Evolutionary conservation across 1,140 invertebrate species (phyloP).

Genomic region (Micrasema minimum): DNA sequence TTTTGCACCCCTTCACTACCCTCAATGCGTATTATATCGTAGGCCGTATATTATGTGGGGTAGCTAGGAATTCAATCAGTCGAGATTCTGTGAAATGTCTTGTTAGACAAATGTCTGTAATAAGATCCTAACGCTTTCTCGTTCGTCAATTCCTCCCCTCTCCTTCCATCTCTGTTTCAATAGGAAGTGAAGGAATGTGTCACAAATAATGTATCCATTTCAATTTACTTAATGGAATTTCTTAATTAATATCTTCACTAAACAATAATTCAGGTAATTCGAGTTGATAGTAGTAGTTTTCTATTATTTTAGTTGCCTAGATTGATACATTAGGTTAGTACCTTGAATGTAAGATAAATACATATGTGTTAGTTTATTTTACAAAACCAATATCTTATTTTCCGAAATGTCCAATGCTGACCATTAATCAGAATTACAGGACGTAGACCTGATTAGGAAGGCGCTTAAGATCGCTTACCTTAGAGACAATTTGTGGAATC

Average conservation of each 20-base stretch:
- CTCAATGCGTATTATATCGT: not conserved
- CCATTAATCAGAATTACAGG: too few species aligned
- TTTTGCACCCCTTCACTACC: not conserved
- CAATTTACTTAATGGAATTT: not conserved
- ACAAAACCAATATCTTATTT: too few species aligned
- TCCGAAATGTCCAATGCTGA: too few species aligned
- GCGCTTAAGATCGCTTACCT: too few species aligned
- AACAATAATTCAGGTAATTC: not conserved
- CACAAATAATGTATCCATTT: constrained; percentile 2
- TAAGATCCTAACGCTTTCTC: not conserved
- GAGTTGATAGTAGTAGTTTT: not conserved
- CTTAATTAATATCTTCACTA: not conserved
- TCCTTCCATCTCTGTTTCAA: not conserved
- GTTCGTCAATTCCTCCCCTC: not conserved
- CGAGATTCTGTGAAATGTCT: not conserved
- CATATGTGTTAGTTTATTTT: too few species aligned
- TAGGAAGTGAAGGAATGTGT: not conserved
- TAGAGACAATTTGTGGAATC: too few species aligned
- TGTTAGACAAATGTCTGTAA: constrained; percentile 14
- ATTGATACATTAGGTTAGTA: too few species aligned
- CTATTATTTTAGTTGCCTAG: not conserved
- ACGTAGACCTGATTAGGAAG: too few species aligned
- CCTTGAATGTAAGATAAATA: too few species aligned
- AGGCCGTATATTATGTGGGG: not conserved
- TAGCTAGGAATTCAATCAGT: constrained; percentile 1